Evolutionary conservation across 1,140 invertebrate species (phyloP), one percentile per base, ranked within the genome.

Genomic region (Bombus impatiens): DNA sequence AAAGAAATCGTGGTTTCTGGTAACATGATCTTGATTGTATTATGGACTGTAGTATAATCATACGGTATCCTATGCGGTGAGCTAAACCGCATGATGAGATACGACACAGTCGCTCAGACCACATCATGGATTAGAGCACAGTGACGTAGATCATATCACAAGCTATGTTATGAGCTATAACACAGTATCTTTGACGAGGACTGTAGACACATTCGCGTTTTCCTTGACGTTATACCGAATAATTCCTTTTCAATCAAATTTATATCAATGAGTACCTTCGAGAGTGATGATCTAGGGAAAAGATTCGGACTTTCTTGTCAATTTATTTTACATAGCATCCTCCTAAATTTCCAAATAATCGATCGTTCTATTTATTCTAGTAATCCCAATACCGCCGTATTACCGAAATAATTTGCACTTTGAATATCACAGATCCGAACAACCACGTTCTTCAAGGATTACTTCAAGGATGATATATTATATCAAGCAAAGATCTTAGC

Each of bases 41-140:
- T 78, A 67, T 67, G 37, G 8, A 32, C 28, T 32, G 76, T 15
- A 65, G n/a, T n/a, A 78, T 78, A 65, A 78, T 78, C 76, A 22
- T 40, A 8, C 57, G 22, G 57, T n/a, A 78, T 65, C 37, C 76
- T 42, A 25, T 78, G 76, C 32, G 40, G 40, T 42, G 15, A 65
- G 57, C 57, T 25, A 59, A n/a, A 78, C 76, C 76, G 37, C 76
- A 78, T 4, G 76, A 78, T 78, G 59, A 62, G 37, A 37, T 78
- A 42, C 76, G 76, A 42, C 76, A 78, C 15, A 78, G 76, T 65
- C 59, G 40, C 35, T 37, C 25, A 78, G 57, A 78, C 76, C 76
- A 32, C 76, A 78, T 78, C 76, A 44, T 78, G 76, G 76, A 78
- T 15, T 67, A 35, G 57, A 9, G 42, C 37, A 10, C 10, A 78